These are phyloP conservation scores for Muraenolepis orangiensis DNA, from an alignment of 2,797 vertebrate genomes.

Conservation along the genomic window DNA sequence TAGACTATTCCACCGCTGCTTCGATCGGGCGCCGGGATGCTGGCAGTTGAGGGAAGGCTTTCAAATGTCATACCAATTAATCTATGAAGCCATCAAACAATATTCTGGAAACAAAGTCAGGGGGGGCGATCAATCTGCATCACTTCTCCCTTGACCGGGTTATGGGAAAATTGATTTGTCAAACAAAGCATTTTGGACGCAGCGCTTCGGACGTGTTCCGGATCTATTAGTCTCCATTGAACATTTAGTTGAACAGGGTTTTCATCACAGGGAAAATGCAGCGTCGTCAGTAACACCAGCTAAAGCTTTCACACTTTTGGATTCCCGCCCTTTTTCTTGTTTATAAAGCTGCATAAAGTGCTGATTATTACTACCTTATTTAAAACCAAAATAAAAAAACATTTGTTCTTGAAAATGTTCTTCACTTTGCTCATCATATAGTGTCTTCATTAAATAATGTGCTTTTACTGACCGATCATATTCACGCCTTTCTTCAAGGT, in stretches of 20 bases:
- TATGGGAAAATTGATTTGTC: conserved; percentile 80
- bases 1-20: conserved; percentile 65
- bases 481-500: neutral
- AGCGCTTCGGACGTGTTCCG: conserved; percentile 67
- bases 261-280: conserved; percentile 75
- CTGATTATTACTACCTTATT: conserved; percentile 40
- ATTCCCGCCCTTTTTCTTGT: conserved; percentile 63
- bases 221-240: conserved; percentile 76
- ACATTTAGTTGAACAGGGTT: conserved; percentile 78
- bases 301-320: conserved; percentile 67
- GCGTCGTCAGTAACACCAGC: conserved; percentile 72
- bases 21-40: conserved; percentile 66
- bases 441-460: neutral
- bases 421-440: neutral
- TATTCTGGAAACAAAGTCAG: conserved; percentile 77
- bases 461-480: neutral
- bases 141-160: conserved; percentile 77
- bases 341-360: conserved; percentile 59
- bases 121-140: conserved; percentile 72
- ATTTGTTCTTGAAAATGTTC: too few species aligned
- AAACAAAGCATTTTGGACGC: conserved; percentile 78
- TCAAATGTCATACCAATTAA: conserved; percentile 78
- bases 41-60: conserved; percentile 73
- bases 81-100: conserved; percentile 78
- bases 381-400: neutral